Evolutionary conservation across 2,888 invertebrate species (phyloP), one percentile per base, ranked within the genome.

Genomic region (Ditula angustiorana): DNA sequence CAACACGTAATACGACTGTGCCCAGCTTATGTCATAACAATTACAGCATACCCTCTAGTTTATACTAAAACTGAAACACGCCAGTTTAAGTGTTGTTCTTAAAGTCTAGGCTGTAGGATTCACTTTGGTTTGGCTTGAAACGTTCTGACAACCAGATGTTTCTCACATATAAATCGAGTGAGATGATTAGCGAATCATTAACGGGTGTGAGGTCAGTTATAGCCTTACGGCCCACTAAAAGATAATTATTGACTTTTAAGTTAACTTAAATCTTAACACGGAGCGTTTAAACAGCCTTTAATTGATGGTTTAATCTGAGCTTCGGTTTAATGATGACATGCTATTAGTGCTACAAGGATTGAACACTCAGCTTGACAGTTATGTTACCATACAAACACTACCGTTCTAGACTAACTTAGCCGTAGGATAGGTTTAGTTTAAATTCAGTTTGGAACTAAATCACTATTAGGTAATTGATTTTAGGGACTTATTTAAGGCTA

Each of bases 161-260:
- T 57, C 66, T 65, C 68, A 73, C 55, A 68, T 70, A 69, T 72
- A 73, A 64, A 59, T 53, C 53, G 64, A 58, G 33, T 44, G 56
- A 69, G 76, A 81, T 86, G 83, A 84, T 88, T 87, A 89, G 83
- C 85, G 68, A 74, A 79, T 81, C 82, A 83, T 86, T 83, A 84
- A 77, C 71, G 70, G 74, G 79, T 81, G 85, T 79, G 78, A 81
- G 78, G 80, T 81, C 77, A 77, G 79, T 84, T 82, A 85, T 81
- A 72, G 77, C 75, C 72, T 84, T 82, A 85, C 81, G 72, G 77
- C 75, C 72, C 73, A 75, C 73, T 81, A 79, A 78, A 80, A 74
- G 49, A 66, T 67, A 69, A 66, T 67, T 63, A 67, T 67, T 65
- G 56, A 63, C 69, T 66, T 68, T 67, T 67, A 70, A 57, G 52